A percentile compares a stretch with the other conserved stretches of the same genome.
Evolutionary conservation across 2,797 vertebrate species (phyloP).

Genomic region (Prunella strophiata): DNA sequence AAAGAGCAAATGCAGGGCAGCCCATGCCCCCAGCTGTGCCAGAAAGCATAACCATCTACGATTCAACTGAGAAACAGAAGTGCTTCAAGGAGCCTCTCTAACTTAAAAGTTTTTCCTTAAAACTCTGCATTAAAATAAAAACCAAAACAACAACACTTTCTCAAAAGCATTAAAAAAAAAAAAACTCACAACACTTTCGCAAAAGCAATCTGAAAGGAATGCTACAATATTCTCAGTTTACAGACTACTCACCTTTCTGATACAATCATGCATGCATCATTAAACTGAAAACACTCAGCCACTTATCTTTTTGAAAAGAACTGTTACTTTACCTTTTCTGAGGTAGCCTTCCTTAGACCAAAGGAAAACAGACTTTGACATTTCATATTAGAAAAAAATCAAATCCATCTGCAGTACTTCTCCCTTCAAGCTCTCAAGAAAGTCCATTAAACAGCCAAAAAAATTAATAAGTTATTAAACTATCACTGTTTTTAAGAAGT

Average conservation of each 20-base stretch:
- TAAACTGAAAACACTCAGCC: neutral
- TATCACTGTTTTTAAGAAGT: neutral
- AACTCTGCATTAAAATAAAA: neutral
- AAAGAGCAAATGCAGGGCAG: neutral
- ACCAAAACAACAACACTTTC: neutral
- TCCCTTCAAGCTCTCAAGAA: neutral
- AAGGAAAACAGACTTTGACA: neutral
- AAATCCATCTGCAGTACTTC: neutral
- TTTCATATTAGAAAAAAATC: neutral
- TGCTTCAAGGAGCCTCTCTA: neutral
- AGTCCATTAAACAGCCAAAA: neutral
- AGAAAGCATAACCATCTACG: accelerated
- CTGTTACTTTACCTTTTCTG: neutral
- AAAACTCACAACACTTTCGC: neutral
- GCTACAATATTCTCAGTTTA: neutral
- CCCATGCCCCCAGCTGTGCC: neutral
- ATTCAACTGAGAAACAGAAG: neutral
- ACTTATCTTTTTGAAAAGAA: neutral
- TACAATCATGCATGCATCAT: neutral
- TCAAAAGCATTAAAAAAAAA: neutral
- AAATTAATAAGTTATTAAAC: neutral
- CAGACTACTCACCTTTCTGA: neutral
- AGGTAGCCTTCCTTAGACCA: neutral
- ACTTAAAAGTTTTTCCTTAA: neutral
- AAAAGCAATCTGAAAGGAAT: neutral